Evolutionary conservation across 2,888 invertebrate species (phyloP), one percentile per base, ranked within the genome.

Genomic region (Vesta saturnalis): DNA sequence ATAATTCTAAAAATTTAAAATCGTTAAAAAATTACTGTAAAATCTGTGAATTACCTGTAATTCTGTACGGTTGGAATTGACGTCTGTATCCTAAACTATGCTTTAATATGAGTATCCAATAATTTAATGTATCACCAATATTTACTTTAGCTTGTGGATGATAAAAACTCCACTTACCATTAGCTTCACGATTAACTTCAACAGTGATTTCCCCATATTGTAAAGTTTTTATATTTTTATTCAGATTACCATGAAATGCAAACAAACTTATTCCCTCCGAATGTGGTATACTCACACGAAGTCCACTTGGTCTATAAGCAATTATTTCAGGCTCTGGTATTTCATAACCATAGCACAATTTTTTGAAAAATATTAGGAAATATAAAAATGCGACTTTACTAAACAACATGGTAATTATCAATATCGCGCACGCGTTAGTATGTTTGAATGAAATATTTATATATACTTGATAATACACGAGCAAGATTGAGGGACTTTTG

Each of bases 171-270:
- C 83, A 83, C 16, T 69, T 70, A 5, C 77, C 78, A 18, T 72
- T 73, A 30, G 35, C 68, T 55, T 73, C 74, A 52, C 71, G 74
- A 12, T 75, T 19, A 14, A 81, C 74, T 64, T 83, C 82, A 47
- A 67, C 73, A 4, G 81, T 78, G 46, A 82, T 75, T 21, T 78
- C 72, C 1, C 83, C 84, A 1, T 79, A 78, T 47, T 79, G 80
- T 43, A 79, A 64, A 10, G 74, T 73, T 14, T 75, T 61, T 74
- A 84, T 74, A 19, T 77, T 76, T 61, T 74, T 73, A 70, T 85
- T 85, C 14, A 85, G 67, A 55, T 85, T 85, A 2, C 82, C 85
- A 70, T 86, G 84, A 72, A 86, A 85, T 0, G 83, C 83, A 72
- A 86, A 85, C 58, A 84, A 70, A 58, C 78, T 73, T 0, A 85